Evolutionary conservation across 2,113 vertebrate species (phyloP).

Genomic region (Fregata magnificens): DNA sequence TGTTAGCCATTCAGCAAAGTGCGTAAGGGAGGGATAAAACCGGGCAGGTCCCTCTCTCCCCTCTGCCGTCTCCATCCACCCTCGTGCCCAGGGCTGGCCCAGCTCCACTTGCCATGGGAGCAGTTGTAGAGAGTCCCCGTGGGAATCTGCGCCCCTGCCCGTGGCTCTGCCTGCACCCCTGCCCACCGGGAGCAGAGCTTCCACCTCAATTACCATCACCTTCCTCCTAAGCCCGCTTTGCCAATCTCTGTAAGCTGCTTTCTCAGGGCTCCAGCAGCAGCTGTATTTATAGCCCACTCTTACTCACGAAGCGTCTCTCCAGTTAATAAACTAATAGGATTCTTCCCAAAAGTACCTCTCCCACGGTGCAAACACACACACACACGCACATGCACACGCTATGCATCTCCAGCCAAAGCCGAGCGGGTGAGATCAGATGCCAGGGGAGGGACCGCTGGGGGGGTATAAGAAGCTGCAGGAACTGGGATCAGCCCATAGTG

Average conservation of each 20-base stretch:
- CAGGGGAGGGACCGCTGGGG: neutral
- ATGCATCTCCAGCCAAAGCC: neutral
- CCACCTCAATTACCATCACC: constrained; percentile 52
- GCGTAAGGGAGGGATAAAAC: neutral
- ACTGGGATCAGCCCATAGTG: neutral
- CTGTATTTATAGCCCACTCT: constrained; percentile 54
- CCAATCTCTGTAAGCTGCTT: constrained; percentile 57
- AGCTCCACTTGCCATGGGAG: neutral
- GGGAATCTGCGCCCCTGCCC: neutral
- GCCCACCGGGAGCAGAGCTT: neutral
- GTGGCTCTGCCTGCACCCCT: neutral
- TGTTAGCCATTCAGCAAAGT: neutral
- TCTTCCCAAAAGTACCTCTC: neutral
- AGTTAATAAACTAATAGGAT: constrained; percentile 67
- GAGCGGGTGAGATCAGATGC: neutral
- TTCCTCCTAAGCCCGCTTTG: constrained; percentile 20
- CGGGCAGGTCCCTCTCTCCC: neutral
- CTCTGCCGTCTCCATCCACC: neutral
- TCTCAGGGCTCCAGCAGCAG: neutral
- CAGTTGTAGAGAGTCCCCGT: neutral
- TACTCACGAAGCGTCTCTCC: constrained; percentile 8
- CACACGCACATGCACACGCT: neutral
- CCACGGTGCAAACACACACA: neutral
- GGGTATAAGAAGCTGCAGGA: constrained; percentile 50
- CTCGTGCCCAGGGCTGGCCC: neutral